These are phyloP conservation scores for Hypomecis punctinalis DNA, from an alignment of 2,888 invertebrate species.

Conservation along the genomic window DNA sequence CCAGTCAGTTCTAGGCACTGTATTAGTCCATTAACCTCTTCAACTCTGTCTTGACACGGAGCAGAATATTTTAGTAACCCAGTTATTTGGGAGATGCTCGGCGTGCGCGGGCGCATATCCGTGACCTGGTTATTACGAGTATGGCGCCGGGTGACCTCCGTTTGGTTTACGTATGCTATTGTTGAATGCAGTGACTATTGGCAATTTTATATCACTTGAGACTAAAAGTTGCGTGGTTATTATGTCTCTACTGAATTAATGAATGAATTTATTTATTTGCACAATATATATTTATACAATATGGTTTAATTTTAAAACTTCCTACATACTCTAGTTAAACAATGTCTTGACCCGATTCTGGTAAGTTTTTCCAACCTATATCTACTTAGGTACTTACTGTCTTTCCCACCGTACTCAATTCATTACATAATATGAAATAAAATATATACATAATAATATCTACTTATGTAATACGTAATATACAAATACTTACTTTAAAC, in stretches of 20 bases:
- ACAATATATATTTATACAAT: too few species aligned
- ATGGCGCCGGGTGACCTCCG: conserved; percentile 71
- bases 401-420: too few species aligned
- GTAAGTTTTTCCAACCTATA: too few species aligned
- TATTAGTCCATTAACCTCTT: conserved; percentile 19
- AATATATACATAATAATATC: too few species aligned
- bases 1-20: not conserved
- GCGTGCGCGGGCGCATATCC: conserved; percentile 66
- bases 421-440: too few species aligned
- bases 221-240: not conserved
- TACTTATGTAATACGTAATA: too few species aligned
- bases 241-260: not conserved
- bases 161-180: conserved; percentile 54
- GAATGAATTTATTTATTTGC: too few species aligned
- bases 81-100: conserved; percentile 40
- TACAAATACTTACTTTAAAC: too few species aligned
- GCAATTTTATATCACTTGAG: conserved; percentile 8
- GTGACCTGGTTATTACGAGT: conserved; percentile 68
- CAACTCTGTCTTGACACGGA: conserved; percentile 19
- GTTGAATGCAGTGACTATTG: conserved; percentile 27
- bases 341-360: too few species aligned
- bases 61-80: conserved; percentile 31
- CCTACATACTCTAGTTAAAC: too few species aligned
- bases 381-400: too few species aligned
- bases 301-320: too few species aligned